A percentile compares a stretch with the other conserved stretches of the same genome.
Conservation (phyloP, 1,140 invertebrate genomes). For the Onthophagus taurus region DNA sequence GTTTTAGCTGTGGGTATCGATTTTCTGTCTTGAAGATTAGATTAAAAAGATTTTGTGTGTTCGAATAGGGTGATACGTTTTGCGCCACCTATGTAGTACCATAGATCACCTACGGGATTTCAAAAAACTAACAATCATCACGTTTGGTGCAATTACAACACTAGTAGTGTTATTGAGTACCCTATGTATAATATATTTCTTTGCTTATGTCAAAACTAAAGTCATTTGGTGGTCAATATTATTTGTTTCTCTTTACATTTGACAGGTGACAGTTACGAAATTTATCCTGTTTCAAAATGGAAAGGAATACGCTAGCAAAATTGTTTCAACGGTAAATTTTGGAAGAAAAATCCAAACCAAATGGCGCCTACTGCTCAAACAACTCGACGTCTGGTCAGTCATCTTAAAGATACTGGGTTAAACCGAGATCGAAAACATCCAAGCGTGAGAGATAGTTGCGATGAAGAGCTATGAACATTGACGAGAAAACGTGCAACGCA, state of each 20-base stretch:
- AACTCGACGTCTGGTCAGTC: background rate
- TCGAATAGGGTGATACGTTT: no score
- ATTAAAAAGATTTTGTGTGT: no score
- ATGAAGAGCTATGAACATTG: background rate
- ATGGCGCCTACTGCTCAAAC: background rate
- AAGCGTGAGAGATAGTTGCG: background rate
- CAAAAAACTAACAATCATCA: no score
- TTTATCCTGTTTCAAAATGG: background rate
- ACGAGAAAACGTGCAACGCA: background rate
- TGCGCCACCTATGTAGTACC: no score
- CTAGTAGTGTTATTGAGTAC: no score
- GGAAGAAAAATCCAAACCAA: background rate
- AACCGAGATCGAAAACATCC: background rate
- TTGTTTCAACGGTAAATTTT: slow-evolving; percentile 1
- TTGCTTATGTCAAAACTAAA: no score
- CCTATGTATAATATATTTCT: no score
- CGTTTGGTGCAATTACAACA: no score
- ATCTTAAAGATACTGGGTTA: background rate
- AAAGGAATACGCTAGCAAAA: background rate
- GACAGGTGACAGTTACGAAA: background rate
- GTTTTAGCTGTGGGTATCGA: no score
- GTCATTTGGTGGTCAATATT: background rate
- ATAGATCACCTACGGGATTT: no score
- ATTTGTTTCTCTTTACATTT: background rate
- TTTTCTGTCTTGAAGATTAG: no score